Evolutionary conservation across 2,113 vertebrate genomes (phyloP), one percentile per base, ranked within the genome.

Genomic region (Dendropsophus ebraccatus): DNA sequence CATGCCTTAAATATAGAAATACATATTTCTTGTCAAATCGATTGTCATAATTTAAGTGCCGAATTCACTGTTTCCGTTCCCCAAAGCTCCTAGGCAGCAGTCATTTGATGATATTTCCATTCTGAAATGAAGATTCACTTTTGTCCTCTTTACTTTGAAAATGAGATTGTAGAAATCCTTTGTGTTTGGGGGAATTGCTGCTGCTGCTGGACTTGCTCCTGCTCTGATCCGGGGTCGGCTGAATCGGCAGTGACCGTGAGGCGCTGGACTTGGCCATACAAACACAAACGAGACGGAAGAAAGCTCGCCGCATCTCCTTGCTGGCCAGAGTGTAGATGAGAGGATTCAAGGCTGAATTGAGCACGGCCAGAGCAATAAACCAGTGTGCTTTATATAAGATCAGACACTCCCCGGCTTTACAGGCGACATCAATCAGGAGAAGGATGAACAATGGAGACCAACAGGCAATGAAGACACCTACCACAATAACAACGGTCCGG

Each of bases 311-410:
- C 97, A 99, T 98, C 91, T 99, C 98, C 70, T 96, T 96, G 90
- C 97, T 99, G 78, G 97, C 97, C 91, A 99, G 91, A 0, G 96
- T 99, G 91, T 99, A 99, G 90, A 99, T 99, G 78, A 99, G 50
- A 0, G 98, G 98, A 87, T 99, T 99, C 96, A 99, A 95, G 78
- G 96, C 97, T 0, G 97, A 99, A 91, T 99, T 99, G 87, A 99
- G 94, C 83, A 97, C 95, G 0, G 97, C 98, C 88, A 98, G 84
- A 1, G 91, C 92, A 35, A 99, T 95, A 89, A 99, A 99, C 96
- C 97, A 98, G 75, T 96, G 90, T 0, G 94, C 96, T 83, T 94
- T 91, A 88, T 96, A 96, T 14, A 99, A 92, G 86, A 99, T 62
- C 0, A 90, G 52, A 12, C 95, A 98, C 52, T 91, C 91, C 49